Conservation (phyloP, 1,140 invertebrate genomes). For the Schlechtendalia chinensis region DNA sequence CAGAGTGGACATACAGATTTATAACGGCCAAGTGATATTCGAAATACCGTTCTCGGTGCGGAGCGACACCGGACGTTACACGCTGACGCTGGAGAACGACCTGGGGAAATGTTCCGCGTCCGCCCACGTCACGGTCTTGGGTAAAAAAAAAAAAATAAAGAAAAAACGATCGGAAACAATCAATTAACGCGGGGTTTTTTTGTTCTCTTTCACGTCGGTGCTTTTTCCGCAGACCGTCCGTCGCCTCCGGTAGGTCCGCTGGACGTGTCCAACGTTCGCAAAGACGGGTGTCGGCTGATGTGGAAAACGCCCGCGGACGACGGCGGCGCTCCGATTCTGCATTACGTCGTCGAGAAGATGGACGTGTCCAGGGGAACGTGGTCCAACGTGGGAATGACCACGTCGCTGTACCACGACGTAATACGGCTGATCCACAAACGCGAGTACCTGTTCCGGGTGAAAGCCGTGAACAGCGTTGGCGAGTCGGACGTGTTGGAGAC, state of each 20-base stretch:
- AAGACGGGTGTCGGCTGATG: constrained; percentile 81
- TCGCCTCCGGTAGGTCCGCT: constrained; percentile 83
- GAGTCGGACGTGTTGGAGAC: constrained; percentile 88
- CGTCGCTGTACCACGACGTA: constrained; percentile 78
- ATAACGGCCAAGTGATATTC: constrained; percentile 74
- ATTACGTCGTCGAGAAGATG: constrained; percentile 97
- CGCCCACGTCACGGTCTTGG: constrained; percentile 83
- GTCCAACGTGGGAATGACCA: constrained; percentile 89
- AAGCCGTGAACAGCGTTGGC: constrained; percentile 92
- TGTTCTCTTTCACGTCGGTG: too few relatives aligned
- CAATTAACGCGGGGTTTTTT: too few relatives aligned
- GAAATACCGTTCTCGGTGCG: constrained; percentile 84
- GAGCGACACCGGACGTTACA: constrained; percentile 80
- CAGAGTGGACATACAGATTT: constrained; percentile 70
- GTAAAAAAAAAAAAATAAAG: too few relatives aligned
- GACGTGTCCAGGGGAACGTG: constrained; percentile 91
- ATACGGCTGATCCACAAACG: constrained; percentile 86
- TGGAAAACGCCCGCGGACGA: constrained; percentile 84
- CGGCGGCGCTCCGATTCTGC: constrained; percentile 90
- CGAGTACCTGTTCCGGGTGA: constrained; percentile 87
- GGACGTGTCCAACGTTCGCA: constrained; percentile 79
- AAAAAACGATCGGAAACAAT: too few relatives aligned
- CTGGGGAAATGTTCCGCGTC: constrained; percentile 76
- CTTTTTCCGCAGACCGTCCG: constrained; percentile 68
- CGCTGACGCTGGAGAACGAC: constrained; percentile 80